Conservation (phyloP, 2,797 vertebrate genomes). For the Pelodytes ibericus region DNA sequence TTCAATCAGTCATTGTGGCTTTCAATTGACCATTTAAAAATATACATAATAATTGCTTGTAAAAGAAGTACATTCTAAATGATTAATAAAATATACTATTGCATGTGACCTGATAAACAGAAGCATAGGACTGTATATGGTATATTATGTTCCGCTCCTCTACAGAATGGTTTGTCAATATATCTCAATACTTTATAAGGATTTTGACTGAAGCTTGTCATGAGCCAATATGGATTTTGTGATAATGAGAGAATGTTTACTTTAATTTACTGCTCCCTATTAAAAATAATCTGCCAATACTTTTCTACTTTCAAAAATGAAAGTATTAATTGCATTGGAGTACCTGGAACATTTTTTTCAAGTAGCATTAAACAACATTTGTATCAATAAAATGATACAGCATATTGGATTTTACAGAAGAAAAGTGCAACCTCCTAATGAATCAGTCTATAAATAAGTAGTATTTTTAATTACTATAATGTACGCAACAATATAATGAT, state of each 20-base stretch:
- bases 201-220: slow-evolving; percentile 8
- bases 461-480: not conserved
- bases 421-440: not conserved
- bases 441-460: not conserved
- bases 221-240: slow-evolving; percentile 1
- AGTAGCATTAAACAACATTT: not conserved
- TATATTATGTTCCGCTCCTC: not conserved
- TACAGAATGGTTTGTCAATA: not conserved
- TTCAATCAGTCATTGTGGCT: too few species aligned
- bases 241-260: slow-evolving; percentile 9
- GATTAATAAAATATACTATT: too few species aligned
- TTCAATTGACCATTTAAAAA: too few species aligned
- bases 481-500: not conserved
- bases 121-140: too few species aligned
- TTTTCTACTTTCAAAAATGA: not conserved
- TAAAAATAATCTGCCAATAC: not conserved
- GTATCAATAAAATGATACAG: not conserved
- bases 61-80: too few species aligned
- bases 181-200: not conserved
- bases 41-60: too few species aligned
- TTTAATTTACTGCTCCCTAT: slow-evolving; percentile 2
- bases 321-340: not conserved
- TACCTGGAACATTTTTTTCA: too few species aligned
- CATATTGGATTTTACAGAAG: not conserved
- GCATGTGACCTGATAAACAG: too few species aligned